These are phyloP conservation scores for Takifugu ocellatus DNA, from an alignment of 2,797 vertebrate genomes.

Conservation along the genomic window DNA sequence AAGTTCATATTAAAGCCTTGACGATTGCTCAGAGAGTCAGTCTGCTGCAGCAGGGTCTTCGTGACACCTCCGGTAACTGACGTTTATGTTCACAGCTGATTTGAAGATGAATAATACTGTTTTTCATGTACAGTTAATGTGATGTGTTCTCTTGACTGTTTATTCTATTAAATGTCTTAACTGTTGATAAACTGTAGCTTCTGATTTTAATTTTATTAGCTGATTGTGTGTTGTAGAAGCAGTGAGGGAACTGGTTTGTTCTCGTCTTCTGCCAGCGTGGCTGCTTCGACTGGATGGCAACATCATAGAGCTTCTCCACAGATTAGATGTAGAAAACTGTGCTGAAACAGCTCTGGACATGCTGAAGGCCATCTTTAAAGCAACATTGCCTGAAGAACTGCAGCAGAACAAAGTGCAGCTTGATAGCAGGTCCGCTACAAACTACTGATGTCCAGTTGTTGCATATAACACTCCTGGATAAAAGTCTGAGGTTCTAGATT, in stretches of 20 bases:
- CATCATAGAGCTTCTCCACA: conserved; percentile 86
- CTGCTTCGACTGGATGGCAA: conserved; percentile 80
- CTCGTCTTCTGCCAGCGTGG: conserved; percentile 87
- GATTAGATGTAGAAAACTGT: conserved; percentile 92
- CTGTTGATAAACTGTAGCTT: background rate
- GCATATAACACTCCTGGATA: background rate
- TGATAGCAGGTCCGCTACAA: conserved; percentile 77
- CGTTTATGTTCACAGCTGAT: background rate
- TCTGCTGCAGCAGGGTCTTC: conserved; percentile 89
- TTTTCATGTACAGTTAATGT: too few species aligned
- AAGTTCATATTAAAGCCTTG: conserved; percentile 89
- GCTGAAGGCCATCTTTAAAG: conserved; percentile 80
- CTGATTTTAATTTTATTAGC: background rate
- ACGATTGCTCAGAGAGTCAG: conserved; percentile 93
- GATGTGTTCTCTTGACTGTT: background rate
- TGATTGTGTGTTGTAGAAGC: conserved; percentile 66
- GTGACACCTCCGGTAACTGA: conserved; percentile 85
- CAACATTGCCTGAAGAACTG: conserved; percentile 71
- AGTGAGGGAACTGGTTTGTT: conserved; percentile 82
- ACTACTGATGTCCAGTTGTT: background rate
- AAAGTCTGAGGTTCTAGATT: background rate
- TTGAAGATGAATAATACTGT: too few species aligned
- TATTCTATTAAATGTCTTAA: background rate
- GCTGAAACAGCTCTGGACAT: conserved; percentile 79
- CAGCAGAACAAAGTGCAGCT: conserved; percentile 70